Evolutionary conservation across 2,888 invertebrate species (phyloP).

Genomic region (Dyspetes luteomarginatus): DNA sequence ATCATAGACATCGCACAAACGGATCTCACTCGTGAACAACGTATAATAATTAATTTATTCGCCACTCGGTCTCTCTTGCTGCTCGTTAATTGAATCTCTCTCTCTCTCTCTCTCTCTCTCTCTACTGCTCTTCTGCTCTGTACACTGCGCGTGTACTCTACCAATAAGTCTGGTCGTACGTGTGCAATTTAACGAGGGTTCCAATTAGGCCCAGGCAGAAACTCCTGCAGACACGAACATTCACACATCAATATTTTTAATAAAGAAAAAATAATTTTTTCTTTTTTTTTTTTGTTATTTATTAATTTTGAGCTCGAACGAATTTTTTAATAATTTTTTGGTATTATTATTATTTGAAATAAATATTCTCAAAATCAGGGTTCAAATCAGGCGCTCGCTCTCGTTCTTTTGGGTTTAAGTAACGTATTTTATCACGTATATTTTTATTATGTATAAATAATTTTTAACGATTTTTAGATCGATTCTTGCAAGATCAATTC

Average conservation of each 20-base stretch:
- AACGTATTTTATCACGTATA: no score
- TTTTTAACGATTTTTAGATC: no score
- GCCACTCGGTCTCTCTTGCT: constrained; percentile 48
- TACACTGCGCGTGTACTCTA: constrained; percentile 40
- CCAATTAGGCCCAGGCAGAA: constrained; percentile 50
- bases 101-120: constrained; percentile 10
- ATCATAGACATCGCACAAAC: constrained; percentile 60
- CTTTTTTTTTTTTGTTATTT: no score
- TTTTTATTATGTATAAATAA: no score
- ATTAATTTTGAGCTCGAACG: no score
- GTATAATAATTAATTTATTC: constrained; percentile 66
- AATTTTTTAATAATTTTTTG: no score
- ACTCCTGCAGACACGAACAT: constrained; percentile 34
- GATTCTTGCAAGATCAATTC: no score
- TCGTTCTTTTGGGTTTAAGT: constrained; percentile 67
- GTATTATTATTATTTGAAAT: no score
- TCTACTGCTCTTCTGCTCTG: constrained; percentile 10
- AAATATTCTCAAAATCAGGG: constrained; percentile 54
- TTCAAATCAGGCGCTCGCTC: constrained; percentile 70
- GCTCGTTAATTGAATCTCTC: constrained; percentile 59
- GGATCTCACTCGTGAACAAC: constrained; percentile 55
- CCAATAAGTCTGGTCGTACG: constrained; percentile 35
- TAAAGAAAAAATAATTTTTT: constrained; percentile 9
- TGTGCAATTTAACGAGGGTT: constrained; percentile 60
- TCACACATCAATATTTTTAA: constrained; percentile 25